These are phyloP conservation scores for Rhinolophus sinicus DNA, from an alignment of 2,113 vertebrate genomes.

Conservation along the genomic window DNA sequence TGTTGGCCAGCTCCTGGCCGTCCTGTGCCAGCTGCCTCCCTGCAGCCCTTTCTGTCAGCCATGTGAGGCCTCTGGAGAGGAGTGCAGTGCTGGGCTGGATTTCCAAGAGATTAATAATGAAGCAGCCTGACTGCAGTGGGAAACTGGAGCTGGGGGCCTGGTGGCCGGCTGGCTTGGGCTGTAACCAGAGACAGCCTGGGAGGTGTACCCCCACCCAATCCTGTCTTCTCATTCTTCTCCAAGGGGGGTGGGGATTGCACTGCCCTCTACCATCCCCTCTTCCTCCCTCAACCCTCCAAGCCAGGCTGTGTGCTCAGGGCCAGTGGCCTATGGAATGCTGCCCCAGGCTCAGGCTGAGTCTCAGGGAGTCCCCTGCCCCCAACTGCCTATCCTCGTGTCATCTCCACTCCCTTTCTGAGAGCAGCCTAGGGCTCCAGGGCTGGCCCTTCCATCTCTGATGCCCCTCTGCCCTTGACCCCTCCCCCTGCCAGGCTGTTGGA, in stretches of 20 bases:
- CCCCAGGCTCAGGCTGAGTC: background rate
- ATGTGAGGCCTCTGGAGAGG: background rate
- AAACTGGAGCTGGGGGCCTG: constrained; percentile 58
- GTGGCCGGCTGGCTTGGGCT: background rate
- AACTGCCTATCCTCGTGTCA: background rate
- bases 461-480: background rate
- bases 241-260: background rate
- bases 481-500: constrained; percentile 91
- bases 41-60: background rate
- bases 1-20: background rate
- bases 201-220: background rate
- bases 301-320: background rate
- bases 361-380: background rate
- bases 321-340: background rate
- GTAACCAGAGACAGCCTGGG: constrained; percentile 62
- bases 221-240: background rate
- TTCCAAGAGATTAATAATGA: constrained; percentile 72
- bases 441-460: constrained; percentile 12
- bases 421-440: background rate
- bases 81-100: constrained; percentile 37
- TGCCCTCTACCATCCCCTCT: background rate
- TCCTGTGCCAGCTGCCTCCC: constrained; percentile 16
- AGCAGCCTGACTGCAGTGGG: constrained; percentile 58
- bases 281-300: background rate
- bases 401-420: background rate